These are phyloP conservation scores for Ametastegia equiseti DNA, from an alignment of 2,888 invertebrate genomes.

Conservation along the genomic window DNA sequence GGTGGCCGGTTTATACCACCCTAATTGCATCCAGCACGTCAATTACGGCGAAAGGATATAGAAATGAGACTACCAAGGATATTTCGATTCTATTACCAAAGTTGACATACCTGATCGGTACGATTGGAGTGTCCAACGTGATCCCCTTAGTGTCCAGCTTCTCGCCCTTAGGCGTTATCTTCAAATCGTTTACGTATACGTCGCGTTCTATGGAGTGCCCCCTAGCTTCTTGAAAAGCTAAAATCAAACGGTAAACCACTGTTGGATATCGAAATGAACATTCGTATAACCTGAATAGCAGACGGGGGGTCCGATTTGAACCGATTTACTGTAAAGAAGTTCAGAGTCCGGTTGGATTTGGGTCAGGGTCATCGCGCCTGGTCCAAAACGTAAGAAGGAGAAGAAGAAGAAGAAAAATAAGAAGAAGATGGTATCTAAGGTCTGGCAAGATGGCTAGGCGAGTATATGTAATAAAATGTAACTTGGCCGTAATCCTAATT, in stretches of 20 bases:
- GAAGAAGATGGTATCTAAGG: slow-evolving; percentile 33
- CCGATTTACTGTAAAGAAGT: neutral
- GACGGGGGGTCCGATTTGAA: slow-evolving; percentile 8
- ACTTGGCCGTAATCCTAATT: slow-evolving; percentile 48
- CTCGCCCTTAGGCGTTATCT: slow-evolving; percentile 50
- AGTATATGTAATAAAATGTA: slow-evolving; percentile 39
- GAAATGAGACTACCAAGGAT: neutral
- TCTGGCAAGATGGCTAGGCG: slow-evolving; percentile 23
- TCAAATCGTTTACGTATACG: slow-evolving; percentile 78
- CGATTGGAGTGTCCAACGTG: slow-evolving; percentile 40
- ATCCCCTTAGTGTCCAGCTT: slow-evolving; percentile 61
- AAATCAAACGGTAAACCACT: slow-evolving; percentile 55
- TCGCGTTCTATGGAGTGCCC: slow-evolving; percentile 83
- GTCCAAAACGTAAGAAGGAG: neutral
- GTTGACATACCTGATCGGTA: slow-evolving; percentile 23
- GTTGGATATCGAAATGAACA: neutral
- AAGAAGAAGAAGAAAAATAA: too few species aligned
- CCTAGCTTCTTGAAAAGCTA: slow-evolving; percentile 82
- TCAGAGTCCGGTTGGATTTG: neutral
- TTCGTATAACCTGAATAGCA: slow-evolving; percentile 2
- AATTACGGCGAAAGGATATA: neutral
- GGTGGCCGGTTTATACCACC: too few species aligned
- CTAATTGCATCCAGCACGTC: neutral
- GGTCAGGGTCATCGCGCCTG: slow-evolving; percentile 42
- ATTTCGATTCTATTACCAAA: neutral